Base-by-base conservation (phyloP, 2,888 invertebrate species). In the Spodoptera exigua region DNA sequence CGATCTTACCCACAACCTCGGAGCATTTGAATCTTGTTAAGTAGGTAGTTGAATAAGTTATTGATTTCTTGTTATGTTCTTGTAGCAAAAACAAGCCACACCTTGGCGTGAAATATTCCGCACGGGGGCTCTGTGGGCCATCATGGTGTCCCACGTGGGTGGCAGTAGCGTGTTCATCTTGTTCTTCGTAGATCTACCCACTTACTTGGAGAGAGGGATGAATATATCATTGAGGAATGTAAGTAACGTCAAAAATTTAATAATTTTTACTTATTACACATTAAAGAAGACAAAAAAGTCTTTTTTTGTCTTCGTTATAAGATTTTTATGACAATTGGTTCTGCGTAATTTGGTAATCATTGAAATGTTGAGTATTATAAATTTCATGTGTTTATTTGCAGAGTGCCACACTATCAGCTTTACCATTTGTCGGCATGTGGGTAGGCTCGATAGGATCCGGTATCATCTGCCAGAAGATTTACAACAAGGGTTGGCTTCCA, bases 351-450 rank as follows among this genome's bases (percentile, higher is more conserved):
- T n/a, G n/a, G n/a, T n/a, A n/a, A n/a, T n/a, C n/a, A n/a, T n/a
- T n/a, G n/a, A n/a, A n/a, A n/a, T n/a, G n/a, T n/a, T n/a, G n/a
- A n/a, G n/a, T n/a, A 35, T 35, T 5, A 14, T 2, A n/a, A 5
- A 1, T 32, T 12, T 10, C 12, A 21, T 44, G 35, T 7, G 0
- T 0, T 16, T 34, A 2, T 5, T 74, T 77, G 12, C 85, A 95
- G 95, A 97, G 96, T 83, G 96, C 96, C 0, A 77, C 95, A 5
- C 85, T 97, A 0, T 96, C 97, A 0, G 95, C 97, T 0, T 81
- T 97, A 14, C 97, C 97, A 0, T 97, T 97, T 80, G 88, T 97
- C 2, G 95, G 95, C 0, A 96, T 97, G 92, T 97, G 96, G 95
- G 43, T 96, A 0, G 90, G 96, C 14, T 95, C 96, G 64, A 95